Evolutionary conservation across 2,797 vertebrate genomes (phyloP).

Genomic region (Cossypha polioptera): DNA sequence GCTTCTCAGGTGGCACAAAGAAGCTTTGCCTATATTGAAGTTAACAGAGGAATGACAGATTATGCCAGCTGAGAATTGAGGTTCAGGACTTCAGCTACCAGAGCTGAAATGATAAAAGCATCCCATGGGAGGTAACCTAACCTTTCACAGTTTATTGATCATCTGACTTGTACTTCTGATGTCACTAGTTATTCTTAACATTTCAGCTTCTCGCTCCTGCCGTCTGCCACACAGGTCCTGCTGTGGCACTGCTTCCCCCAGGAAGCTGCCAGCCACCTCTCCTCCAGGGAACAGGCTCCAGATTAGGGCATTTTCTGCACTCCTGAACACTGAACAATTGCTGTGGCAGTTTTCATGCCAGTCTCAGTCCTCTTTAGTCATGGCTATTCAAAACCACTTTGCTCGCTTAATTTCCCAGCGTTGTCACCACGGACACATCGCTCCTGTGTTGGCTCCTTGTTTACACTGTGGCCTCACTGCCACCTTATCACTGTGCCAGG

Average conservation of each 20-base stretch:
- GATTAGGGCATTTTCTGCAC: not conserved
- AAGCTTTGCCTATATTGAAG: not conserved
- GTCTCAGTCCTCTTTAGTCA: not conserved
- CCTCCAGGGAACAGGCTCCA: not conserved
- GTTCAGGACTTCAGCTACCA: not conserved
- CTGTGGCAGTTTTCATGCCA: not conserved
- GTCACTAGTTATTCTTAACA: not conserved
- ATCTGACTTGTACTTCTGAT: not conserved
- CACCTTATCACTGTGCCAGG: not conserved
- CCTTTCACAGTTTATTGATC: conserved; percentile 23
- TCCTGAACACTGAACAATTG: not conserved
- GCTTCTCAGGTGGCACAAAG: conserved; percentile 1
- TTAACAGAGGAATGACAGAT: not conserved
- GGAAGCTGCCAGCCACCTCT: fast-evolving
- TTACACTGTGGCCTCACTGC: not conserved
- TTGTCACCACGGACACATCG: fast-evolving
- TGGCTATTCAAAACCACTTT: not conserved
- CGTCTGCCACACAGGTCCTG: fast-evolving
- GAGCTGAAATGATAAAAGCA: conserved; percentile 15
- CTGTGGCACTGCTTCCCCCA: not conserved
- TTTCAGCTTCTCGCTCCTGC: not conserved
- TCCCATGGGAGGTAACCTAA: not conserved
- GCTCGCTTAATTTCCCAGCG: not conserved
- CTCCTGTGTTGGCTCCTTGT: not conserved
- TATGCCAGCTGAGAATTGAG: not conserved